Conservation (phyloP, 2,113 vertebrate genomes). For the Calyptomena viridis region DNA sequence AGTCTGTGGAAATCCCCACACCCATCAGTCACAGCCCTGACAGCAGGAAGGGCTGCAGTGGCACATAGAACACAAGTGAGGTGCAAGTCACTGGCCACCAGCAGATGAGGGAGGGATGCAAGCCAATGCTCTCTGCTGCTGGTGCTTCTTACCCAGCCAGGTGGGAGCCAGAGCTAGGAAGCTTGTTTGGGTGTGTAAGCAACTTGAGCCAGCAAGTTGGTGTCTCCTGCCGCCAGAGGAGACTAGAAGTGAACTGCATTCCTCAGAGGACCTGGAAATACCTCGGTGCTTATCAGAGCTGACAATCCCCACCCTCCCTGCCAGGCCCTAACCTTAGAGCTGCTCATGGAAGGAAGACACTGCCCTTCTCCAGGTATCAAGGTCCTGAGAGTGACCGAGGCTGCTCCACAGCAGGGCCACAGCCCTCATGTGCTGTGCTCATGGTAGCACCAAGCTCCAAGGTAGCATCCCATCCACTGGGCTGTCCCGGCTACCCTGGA, state of each 20-base stretch:
- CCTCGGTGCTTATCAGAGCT: conserved; percentile 51
- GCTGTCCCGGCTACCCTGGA: not conserved
- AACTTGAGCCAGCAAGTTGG: conserved; percentile 11
- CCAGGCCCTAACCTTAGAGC: conserved; percentile 22
- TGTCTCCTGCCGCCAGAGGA: not conserved
- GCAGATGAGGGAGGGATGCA: not conserved
- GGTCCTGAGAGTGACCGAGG: fast-evolving
- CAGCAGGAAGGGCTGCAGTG: not conserved
- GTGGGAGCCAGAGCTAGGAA: not conserved
- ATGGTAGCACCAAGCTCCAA: not conserved
- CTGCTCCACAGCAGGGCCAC: not conserved
- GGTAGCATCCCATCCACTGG: not conserved
- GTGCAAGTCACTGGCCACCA: not conserved
- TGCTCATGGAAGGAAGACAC: fast-evolving
- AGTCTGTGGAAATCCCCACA: not conserved
- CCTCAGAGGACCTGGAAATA: conserved; percentile 61
- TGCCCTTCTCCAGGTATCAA: not conserved
- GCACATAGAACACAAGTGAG: not conserved
- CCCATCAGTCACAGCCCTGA: fast-evolving
- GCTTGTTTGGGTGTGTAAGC: not conserved
- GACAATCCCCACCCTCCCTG: conserved; percentile 51
- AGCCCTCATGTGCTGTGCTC: not conserved
- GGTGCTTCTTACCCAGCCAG: not conserved
- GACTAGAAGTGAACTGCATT: conserved; percentile 32
- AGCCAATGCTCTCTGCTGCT: not conserved